A percentile compares a stretch with the other conserved stretches of the same genome.
Conservation (phyloP, 2,888 invertebrate genomes). For the Glyphotaelius pellucidus region DNA sequence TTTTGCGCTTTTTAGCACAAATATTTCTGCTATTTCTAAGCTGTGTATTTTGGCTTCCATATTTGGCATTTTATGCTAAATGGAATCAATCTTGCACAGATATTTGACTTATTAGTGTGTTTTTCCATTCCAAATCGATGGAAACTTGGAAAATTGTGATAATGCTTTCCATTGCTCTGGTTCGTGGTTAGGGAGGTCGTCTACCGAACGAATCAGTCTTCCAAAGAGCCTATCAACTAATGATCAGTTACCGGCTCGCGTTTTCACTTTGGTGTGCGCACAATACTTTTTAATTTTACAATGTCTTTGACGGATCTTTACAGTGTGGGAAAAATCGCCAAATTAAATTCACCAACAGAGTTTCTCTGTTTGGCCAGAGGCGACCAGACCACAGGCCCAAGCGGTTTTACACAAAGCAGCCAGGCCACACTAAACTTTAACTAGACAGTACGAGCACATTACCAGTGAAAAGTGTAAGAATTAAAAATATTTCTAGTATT, state of each 20-base stretch:
- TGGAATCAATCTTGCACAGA: neutral
- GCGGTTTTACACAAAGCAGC: neutral
- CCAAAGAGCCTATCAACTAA: neutral
- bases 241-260: neutral
- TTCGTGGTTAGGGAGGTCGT: too few relatives aligned
- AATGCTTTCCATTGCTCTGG: neutral
- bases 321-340: constrained; percentile 35
- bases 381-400: constrained; percentile 27
- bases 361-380: constrained; percentile 23
- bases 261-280: constrained; percentile 23
- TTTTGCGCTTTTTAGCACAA: neutral
- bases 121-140: neutral
- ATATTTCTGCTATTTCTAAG: too few relatives aligned
- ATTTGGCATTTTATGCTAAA: neutral
- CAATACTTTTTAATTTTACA: constrained; percentile 30
- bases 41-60: neutral
- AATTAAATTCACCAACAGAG: constrained; percentile 38
- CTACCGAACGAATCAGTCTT: neutral
- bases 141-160: neutral
- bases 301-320: neutral
- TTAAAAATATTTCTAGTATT: neutral
- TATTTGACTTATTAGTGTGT: neutral
- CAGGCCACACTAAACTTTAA: neutral
- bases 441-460: neutral
- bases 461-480: neutral